phyloP scores from a whole-genome alignment of 2,797 vertebrate genomes.

The Carcharodon carcharias region DNA sequence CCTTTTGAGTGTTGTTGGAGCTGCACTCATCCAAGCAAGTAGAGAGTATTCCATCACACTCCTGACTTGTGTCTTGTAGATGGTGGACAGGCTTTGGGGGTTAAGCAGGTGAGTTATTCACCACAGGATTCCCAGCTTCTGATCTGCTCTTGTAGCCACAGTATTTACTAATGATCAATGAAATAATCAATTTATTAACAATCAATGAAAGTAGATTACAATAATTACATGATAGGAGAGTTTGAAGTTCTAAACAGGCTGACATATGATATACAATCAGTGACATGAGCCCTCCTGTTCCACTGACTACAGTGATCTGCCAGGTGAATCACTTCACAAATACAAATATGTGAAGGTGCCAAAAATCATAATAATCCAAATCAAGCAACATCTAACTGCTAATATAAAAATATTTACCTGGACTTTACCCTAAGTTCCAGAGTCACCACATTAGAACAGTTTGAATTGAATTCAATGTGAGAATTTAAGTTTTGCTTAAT shows the following conservation, averaged over 20 bases:
- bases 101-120: too few relatives aligned
- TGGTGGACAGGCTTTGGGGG: too few relatives aligned
- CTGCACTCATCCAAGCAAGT: too few relatives aligned
- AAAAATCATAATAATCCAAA: not conserved
- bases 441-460: not conserved
- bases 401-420: not conserved
- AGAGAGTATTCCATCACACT: too few relatives aligned
- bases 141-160: too few relatives aligned
- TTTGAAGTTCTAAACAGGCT: not conserved
- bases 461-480: not conserved
- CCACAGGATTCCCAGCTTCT: too few relatives aligned
- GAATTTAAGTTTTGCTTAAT: not conserved
- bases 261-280: not conserved
- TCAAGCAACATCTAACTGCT: not conserved
- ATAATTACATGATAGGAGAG: not conserved
- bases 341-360: not conserved
- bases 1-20: too few relatives aligned
- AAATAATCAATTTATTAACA: too few relatives aligned
- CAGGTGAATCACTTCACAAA: not conserved
- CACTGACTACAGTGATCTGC: not conserved
- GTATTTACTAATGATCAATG: too few relatives aligned
- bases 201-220: not conserved
- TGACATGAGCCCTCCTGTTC: not conserved
- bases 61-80: too few relatives aligned
- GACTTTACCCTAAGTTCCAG: not conserved